Base-by-base conservation (phyloP, 1,140 invertebrate species). In the Rhagoletis pomonella region DNA sequence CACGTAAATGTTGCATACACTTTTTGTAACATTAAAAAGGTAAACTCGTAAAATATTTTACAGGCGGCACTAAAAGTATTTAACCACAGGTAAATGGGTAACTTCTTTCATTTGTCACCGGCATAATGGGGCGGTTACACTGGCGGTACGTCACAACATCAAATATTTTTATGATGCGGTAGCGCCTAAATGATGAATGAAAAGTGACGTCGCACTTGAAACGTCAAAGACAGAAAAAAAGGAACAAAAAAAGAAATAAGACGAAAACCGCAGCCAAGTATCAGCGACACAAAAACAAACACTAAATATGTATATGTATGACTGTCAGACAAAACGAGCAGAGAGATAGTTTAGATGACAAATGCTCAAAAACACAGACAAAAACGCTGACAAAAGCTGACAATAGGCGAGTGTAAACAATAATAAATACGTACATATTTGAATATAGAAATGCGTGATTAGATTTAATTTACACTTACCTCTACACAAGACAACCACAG, bases 371-470 rank as follows among this genome's bases (percentile, higher is more conserved):
- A n/a, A 81, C 17, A 55, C 17, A 44, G 67, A 73, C 67, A 44
- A 29, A 29, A 29, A 39, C 47, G 47, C 73, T 55, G 47, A 50
- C 73, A 81, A 81, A 39, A 17, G 47, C 73, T 55, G 73, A 81
- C 73, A 81, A 81, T 81, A 81, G 73, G 7, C 73, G 73, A 9
- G 9, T 81, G 73, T 81, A 81, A 81, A 81, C 47, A 81, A 81
- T 81, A 7, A 55, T 81, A 81, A 81, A 29, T 29, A 29, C 29
- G 1, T 29, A 29, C 29, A 81, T 81, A 81, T 81, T 81, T 81
- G 29, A 81, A 81, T 81, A 7, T 81, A 81, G 73, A 81, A 81
- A 81, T 81, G 47, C 73, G 73, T 81, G 73, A 81, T 81, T 81
- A 81, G 73, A 81, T 81, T 81, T 81, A 81, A 81, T 81, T 81